These are phyloP conservation scores for Chelmon rostratus DNA, from an alignment of 2,797 vertebrate genomes.

Conservation along the genomic window DNA sequence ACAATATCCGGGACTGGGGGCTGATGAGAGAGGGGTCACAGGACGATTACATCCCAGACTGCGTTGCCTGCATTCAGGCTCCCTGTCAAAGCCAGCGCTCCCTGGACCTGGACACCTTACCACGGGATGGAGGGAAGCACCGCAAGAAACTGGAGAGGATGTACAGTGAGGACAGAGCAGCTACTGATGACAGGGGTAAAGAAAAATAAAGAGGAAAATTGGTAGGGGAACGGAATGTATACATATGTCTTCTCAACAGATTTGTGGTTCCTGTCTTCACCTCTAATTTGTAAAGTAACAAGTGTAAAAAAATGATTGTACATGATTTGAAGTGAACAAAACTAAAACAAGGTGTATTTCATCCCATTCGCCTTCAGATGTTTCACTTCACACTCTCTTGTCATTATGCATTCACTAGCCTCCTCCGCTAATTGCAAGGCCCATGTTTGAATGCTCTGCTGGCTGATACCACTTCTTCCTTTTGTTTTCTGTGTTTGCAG, in stretches of 20 bases:
- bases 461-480: constrained; percentile 7
- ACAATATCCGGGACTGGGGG: constrained; percentile 87
- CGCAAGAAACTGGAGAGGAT: constrained; percentile 95
- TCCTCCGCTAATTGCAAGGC: constrained; percentile 31
- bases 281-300: background rate
- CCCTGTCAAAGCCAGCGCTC: constrained; percentile 88
- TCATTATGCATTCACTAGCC: constrained; percentile 2
- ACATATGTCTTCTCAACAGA: background rate
- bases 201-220: background rate
- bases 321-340: background rate
- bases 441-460: constrained; percentile 12
- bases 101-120: constrained; percentile 90
- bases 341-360: background rate
- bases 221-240: background rate
- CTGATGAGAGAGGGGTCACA: constrained; percentile 88
- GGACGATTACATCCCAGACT: constrained; percentile 90
- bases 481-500: constrained; percentile 81
- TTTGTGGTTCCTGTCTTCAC: background rate
- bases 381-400: constrained; percentile 6
- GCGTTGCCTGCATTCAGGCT: constrained; percentile 81
- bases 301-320: background rate
- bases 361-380: constrained; percentile 4
- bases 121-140: constrained; percentile 76
- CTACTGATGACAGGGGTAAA: constrained; percentile 83
- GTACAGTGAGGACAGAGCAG: constrained; percentile 91